phyloP scores from a whole-genome alignment of 2,888 invertebrate species.

The Podotricha telesiphe region DNA sequence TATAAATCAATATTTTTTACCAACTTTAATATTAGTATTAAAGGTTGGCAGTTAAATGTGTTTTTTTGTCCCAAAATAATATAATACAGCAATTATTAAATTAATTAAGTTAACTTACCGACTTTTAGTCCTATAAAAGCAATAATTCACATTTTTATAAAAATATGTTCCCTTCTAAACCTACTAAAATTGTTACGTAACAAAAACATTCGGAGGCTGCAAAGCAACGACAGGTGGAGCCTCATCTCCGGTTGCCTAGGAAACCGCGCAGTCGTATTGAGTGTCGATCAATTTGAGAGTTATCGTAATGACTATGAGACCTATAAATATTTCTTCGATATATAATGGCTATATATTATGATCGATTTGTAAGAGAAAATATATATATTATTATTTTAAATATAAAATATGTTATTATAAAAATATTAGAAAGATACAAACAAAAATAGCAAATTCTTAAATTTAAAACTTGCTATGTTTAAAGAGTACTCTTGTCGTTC shows the following conservation, averaged over 20 bases:
- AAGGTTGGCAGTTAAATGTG: too few relatives aligned
- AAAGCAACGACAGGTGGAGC: conserved; percentile 57
- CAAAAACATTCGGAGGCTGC: conserved; percentile 66
- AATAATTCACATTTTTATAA: conserved; percentile 36
- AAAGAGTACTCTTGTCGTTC: neutral
- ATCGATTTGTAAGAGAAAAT: too few relatives aligned
- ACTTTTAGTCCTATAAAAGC: neutral
- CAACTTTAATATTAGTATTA: too few relatives aligned
- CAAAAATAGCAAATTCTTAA: too few relatives aligned
- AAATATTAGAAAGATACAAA: too few relatives aligned
- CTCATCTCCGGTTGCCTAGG: conserved; percentile 60
- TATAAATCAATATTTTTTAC: too few relatives aligned
- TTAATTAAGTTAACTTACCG: neutral
- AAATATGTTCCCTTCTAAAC: conserved; percentile 41
- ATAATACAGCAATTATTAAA: too few relatives aligned
- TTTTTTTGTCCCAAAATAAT: too few relatives aligned
- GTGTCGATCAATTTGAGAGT: conserved; percentile 47
- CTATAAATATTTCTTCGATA: neutral
- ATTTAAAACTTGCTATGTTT: too few relatives aligned
- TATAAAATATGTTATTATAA: too few relatives aligned
- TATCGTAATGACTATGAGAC: neutral
- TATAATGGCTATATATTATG: neutral
- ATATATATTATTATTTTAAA: too few relatives aligned
- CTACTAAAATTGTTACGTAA: conserved; percentile 51
- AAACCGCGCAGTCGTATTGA: conserved; percentile 69